A percentile compares a stretch with the other conserved stretches of the same genome.
phyloP scores from a whole-genome alignment of 2,797 vertebrate genomes.

The Melanotaenia pygmaea region DNA sequence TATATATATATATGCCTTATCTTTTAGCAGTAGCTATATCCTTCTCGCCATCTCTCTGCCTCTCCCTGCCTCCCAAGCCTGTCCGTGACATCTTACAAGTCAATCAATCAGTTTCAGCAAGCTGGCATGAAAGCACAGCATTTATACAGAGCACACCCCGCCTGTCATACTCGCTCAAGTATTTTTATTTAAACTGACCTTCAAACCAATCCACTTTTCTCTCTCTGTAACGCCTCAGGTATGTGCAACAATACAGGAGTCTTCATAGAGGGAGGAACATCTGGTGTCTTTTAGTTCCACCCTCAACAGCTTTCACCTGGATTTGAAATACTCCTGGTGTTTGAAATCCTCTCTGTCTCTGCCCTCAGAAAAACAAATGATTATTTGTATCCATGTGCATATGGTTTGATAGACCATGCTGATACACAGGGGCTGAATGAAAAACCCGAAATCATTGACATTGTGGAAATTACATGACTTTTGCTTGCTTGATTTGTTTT shows the following conservation, averaged over 20 bases:
- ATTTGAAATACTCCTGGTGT: constrained; percentile 41
- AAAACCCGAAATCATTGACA: background rate
- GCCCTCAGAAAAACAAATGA: constrained; percentile 43
- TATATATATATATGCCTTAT: constrained; percentile 24
- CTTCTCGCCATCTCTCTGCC: constrained; percentile 61
- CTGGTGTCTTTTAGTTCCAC: constrained; percentile 75
- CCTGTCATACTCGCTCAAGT: constrained; percentile 80
- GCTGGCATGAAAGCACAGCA: constrained; percentile 81
- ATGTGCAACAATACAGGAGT: constrained; percentile 65
- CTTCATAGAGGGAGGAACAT: constrained; percentile 66
- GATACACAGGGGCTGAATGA: constrained; percentile 7
- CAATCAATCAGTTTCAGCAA: constrained; percentile 84
- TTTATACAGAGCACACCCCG: constrained; percentile 82
- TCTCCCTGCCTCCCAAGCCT: constrained; percentile 61
- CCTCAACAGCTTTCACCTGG: constrained; percentile 63
- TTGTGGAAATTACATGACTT: background rate
- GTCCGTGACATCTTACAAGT: constrained; percentile 88
- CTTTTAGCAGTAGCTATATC: constrained; percentile 63
- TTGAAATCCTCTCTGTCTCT: constrained; percentile 44
- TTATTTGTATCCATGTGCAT: constrained; percentile 47
- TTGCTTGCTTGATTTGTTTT: background rate
- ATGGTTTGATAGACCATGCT: background rate
- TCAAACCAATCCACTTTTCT: constrained; percentile 78
- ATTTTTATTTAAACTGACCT: constrained; percentile 85
- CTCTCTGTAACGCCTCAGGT: constrained; percentile 67